Percentiles rank a stretch among this genome's conserved stretches.
Conservation (phyloP, 2,797 vertebrate species). For the Typhlichthys subterraneus region DNA sequence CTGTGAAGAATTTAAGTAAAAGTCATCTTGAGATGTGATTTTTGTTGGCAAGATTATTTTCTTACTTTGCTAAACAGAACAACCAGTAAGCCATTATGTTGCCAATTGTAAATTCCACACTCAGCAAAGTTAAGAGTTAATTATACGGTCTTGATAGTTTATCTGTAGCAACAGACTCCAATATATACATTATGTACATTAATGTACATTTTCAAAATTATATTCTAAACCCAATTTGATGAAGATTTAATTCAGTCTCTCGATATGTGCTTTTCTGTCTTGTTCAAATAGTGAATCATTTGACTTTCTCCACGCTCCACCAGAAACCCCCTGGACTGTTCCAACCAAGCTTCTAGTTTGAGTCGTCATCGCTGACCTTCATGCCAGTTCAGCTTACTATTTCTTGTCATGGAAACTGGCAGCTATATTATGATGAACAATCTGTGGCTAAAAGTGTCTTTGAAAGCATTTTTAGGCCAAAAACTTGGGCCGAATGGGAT, state of each 20-base stretch:
- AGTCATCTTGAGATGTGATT: too few relatives aligned
- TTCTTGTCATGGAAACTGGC: conserved; percentile 39
- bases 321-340: conserved; percentile 20
- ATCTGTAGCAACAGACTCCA: too few relatives aligned
- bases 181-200: too few relatives aligned
- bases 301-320: background rate
- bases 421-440: conserved; percentile 42
- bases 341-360: conserved; percentile 19
- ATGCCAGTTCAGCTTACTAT: conserved; percentile 34
- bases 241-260: background rate
- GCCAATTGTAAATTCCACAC: too few relatives aligned
- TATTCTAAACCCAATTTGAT: background rate
- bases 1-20: too few relatives aligned
- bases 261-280: background rate
- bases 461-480: conserved; percentile 33
- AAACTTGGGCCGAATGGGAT: conserved; percentile 7
- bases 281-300: background rate
- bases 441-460: conserved; percentile 37
- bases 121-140: too few relatives aligned
- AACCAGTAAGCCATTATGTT: too few relatives aligned
- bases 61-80: too few relatives aligned
- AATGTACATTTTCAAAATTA: too few relatives aligned
- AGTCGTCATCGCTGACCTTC: conserved; percentile 60
- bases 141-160: too few relatives aligned
- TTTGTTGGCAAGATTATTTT: too few relatives aligned